Base-by-base conservation (phyloP, 30 jellyfish, hydroid and myxozoan genomes). In the Aurelia sp. region DNA sequence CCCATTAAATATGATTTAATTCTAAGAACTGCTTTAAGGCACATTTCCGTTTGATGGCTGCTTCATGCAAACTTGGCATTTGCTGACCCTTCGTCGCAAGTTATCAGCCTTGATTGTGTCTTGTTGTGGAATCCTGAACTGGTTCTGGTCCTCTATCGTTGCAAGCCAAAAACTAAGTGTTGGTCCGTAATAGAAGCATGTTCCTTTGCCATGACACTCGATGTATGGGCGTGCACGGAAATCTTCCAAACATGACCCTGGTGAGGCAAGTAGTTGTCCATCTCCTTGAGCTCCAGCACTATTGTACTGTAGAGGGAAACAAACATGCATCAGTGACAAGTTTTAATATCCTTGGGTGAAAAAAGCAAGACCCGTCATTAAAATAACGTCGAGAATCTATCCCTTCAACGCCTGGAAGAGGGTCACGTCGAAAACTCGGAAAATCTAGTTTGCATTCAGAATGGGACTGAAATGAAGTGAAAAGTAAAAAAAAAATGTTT, bases 151-250 rank as follows among this genome's bases (percentile, higher is more conserved):
- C 21, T 84, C 97, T 27, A 94, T 79, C 2, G 99, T 89, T 4
- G 97, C 92, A 13, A 94, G 88, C 99, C 99, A 94, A 89, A 61
- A 94, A 68, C 97, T 94, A 55, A 80, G 87, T 10, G 96, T 89
- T 66, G 97, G 85, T 44, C 91, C 99, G 61, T 80, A 94, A 78
- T 89, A 94, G 62, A 67, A 81, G 70, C 99, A 94, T 71, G 97
- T 94, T 4, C 99, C 99, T 22, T 96, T 91, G 30, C 99, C 99
- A 52, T 94, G 99, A 87, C 99, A 94, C 62, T 94, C 99, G 69
- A 94, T 86, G 96, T 79, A 94, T 11, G 99, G 99, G 57, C 85
- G 86, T 86, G 93, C 89, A 21, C 99, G 94, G 95, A 94, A 89
- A 72, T 94, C 97, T 73, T 79, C 89, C 11, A 94, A 78, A 66